phyloP scores from a whole-genome alignment of 2,797 vertebrate species.

The Xenentodon cancila region DNA sequence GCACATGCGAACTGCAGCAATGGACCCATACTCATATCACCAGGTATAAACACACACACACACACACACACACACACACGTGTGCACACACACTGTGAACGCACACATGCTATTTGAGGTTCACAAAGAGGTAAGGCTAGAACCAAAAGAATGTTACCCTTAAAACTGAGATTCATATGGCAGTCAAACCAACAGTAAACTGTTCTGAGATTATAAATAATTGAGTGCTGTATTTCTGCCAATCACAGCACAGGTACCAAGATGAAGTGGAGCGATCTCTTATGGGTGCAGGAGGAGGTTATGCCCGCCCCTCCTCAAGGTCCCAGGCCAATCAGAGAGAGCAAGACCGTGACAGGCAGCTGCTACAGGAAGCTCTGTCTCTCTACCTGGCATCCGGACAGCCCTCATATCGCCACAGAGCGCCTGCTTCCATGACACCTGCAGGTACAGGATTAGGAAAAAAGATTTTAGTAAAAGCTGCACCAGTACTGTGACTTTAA shows the following conservation, averaged over 20 bases:
- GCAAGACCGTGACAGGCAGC: conserved; percentile 78
- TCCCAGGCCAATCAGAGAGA: conserved; percentile 73
- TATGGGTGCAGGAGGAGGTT: conserved; percentile 65
- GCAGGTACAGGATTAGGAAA: conserved; percentile 49
- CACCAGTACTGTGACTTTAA: too few relatives aligned
- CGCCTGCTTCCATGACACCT: conserved; percentile 68
- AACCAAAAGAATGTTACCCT: neutral
- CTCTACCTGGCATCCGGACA: conserved; percentile 82
- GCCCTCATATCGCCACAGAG: conserved; percentile 79
- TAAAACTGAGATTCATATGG: neutral
- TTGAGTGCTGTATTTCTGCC: neutral
- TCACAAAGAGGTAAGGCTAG: neutral
- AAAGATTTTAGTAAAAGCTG: too few relatives aligned
- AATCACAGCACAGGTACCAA: conserved; percentile 86
- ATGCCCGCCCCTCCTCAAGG: conserved; percentile 68
- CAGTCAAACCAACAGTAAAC: neutral
- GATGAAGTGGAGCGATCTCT: conserved; percentile 78
- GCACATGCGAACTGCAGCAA: conserved; percentile 82
- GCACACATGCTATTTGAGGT: neutral
- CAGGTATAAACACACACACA: conserved; percentile 78
- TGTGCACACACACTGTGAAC: too few relatives aligned
- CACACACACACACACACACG: too few relatives aligned
- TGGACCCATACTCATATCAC: conserved; percentile 89
- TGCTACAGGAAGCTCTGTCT: conserved; percentile 87
- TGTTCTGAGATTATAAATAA: neutral